phyloP scores from a whole-genome alignment of 2,888 invertebrate species.

The Mellilla xanthometata region DNA sequence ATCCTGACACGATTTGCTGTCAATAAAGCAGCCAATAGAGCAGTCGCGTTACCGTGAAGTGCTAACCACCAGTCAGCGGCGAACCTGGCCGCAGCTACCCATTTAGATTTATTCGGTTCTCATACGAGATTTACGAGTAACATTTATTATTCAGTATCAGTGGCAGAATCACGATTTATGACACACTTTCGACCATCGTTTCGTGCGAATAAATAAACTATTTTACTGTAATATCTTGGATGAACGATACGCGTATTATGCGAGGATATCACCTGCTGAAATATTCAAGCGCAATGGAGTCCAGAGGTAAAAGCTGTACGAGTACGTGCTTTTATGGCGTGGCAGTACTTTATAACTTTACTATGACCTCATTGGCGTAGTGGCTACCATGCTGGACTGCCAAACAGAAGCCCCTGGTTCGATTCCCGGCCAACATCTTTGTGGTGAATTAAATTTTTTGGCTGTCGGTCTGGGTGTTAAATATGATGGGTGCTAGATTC shows the following conservation, averaged over 20 bases:
- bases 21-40: no score
- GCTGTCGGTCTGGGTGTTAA: no score
- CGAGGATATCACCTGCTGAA: constrained; percentile 17
- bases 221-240: constrained; percentile 44
- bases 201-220: constrained; percentile 60
- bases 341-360: no score
- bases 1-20: no score
- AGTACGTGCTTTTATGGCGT: no score
- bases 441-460: no score
- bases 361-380: no score
- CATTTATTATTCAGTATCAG: constrained; percentile 79
- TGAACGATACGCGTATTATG: constrained; percentile 19
- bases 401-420: no score
- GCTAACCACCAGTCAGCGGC: constrained; percentile 39
- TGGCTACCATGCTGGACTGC: no score
- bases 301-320: neutral
- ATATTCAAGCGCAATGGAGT: constrained; percentile 10
- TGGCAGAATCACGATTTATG: constrained; percentile 73
- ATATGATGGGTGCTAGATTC: no score
- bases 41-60: neutral
- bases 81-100: constrained; percentile 59
- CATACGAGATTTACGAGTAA: constrained; percentile 75
- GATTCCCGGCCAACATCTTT: no score
- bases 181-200: constrained; percentile 67
- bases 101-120: constrained; percentile 75